Evolutionary conservation across 2,888 invertebrate species (phyloP).

Genomic region (Sarcophaga caerulescens): DNA sequence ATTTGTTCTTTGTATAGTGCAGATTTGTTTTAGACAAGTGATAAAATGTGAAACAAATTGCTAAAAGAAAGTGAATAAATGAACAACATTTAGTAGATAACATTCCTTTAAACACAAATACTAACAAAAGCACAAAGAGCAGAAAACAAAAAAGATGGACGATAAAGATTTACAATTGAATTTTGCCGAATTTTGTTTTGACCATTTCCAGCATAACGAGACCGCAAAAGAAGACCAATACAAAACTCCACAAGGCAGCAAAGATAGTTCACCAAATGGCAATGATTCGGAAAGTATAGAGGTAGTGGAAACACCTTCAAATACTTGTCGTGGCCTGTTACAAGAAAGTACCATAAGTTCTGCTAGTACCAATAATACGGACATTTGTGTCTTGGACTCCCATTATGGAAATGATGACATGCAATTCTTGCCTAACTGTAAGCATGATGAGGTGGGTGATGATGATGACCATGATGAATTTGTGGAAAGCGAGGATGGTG

Average conservation of each 20-base stretch:
- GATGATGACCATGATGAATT: slow-evolving; percentile 41
- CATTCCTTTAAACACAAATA: neutral
- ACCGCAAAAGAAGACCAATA: slow-evolving; percentile 55
- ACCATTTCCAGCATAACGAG: slow-evolving; percentile 61
- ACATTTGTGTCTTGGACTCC: slow-evolving; percentile 67
- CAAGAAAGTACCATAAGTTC: slow-evolving; percentile 64
- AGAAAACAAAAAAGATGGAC: slow-evolving; percentile 41
- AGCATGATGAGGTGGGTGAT: neutral
- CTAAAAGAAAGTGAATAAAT: neutral
- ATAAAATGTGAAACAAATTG: slow-evolving; percentile 3
- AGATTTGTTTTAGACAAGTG: neutral
- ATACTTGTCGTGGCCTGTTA: slow-evolving; percentile 54
- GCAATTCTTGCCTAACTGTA: slow-evolving; percentile 42
- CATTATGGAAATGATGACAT: slow-evolving; percentile 58
- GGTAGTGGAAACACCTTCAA: slow-evolving; percentile 61
- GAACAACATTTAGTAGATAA: slow-evolving; percentile 5
- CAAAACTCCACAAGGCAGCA: slow-evolving; percentile 57
- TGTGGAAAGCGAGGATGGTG: slow-evolving; percentile 49
- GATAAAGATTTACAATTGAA: slow-evolving; percentile 53
- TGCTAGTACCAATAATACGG: slow-evolving; percentile 63
- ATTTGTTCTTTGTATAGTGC: slow-evolving; percentile 6
- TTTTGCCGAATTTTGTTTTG: slow-evolving; percentile 58
- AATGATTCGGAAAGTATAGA: slow-evolving; percentile 70
- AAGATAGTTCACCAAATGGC: slow-evolving; percentile 53
- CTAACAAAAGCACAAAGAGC: slow-evolving; percentile 13